These are phyloP conservation scores for Drosophila nikananu DNA, from an alignment of 1,140 invertebrate genomes.

Conservation along the genomic window DNA sequence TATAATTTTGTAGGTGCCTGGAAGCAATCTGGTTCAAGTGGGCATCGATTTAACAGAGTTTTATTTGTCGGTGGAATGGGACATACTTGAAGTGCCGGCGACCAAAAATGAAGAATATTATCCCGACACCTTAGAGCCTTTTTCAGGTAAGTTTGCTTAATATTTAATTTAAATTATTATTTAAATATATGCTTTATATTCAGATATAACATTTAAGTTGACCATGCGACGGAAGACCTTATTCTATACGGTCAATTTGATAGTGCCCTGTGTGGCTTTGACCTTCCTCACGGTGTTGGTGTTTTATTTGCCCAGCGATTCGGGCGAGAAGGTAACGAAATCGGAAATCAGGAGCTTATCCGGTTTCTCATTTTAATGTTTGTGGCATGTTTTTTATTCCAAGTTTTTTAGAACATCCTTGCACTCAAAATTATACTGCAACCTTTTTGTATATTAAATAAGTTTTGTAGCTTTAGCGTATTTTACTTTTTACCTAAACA, in stretches of 20 bases:
- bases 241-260: conserved; percentile 96
- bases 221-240: conserved; percentile 96
- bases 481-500: background rate
- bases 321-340: conserved; percentile 93
- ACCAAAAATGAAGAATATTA: conserved; percentile 96
- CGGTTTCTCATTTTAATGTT: conserved; percentile 9
- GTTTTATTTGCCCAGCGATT: conserved; percentile 98
- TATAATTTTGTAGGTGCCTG: conserved; percentile 86
- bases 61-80: conserved; percentile 98
- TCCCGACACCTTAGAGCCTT: conserved; percentile 93
- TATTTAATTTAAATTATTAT: background rate
- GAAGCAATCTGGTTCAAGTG: conserved; percentile 91
- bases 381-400: conserved; percentile 22
- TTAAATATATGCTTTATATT: conserved; percentile 16
- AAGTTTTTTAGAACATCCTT: background rate
- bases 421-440: background rate
- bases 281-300: conserved; percentile 97
- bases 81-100: conserved; percentile 95
- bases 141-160: conserved; percentile 88
- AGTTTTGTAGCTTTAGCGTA: background rate
- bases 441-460: conserved; percentile 11
- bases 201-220: conserved; percentile 98
- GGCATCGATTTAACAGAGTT: conserved; percentile 96
- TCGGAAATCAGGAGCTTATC: background rate
- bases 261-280: conserved; percentile 95